A percentile compares a stretch with the other conserved stretches of the same genome.
Evolutionary conservation across 2,888 invertebrate species (phyloP).

Genomic region (Coleophora flavipennella): DNA sequence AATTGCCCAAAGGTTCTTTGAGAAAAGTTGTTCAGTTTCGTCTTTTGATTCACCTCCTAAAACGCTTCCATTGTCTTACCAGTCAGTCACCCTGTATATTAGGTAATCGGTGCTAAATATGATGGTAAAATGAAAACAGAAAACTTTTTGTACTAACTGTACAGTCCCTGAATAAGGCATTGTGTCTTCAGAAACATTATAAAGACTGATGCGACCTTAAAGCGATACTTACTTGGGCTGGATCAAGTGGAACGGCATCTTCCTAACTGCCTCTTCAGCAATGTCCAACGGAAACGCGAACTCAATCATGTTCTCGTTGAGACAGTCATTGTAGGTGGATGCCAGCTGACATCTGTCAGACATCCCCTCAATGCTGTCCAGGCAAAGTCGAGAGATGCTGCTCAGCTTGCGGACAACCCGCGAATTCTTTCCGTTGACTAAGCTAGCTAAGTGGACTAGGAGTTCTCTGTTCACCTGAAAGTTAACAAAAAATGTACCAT

Average conservation of each 20-base stretch:
- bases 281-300: constrained; percentile 60
- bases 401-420: constrained; percentile 56
- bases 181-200: too few species aligned
- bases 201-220: background rate
- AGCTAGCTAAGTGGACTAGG: constrained; percentile 48
- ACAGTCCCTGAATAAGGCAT: too few species aligned
- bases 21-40: too few species aligned
- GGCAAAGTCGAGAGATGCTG: constrained; percentile 51
- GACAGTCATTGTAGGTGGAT: constrained; percentile 59
- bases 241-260: constrained; percentile 64
- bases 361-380: constrained; percentile 60
- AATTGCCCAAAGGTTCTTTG: too few species aligned
- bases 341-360: constrained; percentile 57
- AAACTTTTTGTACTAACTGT: too few species aligned
- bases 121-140: too few species aligned
- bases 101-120: too few species aligned
- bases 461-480: constrained; percentile 56
- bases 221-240: constrained; percentile 53
- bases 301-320: constrained; percentile 62
- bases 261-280: constrained; percentile 58
- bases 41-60: too few species aligned
- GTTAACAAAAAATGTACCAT: background rate
- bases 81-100: too few species aligned
- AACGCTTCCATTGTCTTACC: too few species aligned
- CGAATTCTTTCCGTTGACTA: constrained; percentile 60